Evolutionary conservation across 2,888 invertebrate genomes (phyloP).

Genomic region (Psococerastis gibbosa): DNA sequence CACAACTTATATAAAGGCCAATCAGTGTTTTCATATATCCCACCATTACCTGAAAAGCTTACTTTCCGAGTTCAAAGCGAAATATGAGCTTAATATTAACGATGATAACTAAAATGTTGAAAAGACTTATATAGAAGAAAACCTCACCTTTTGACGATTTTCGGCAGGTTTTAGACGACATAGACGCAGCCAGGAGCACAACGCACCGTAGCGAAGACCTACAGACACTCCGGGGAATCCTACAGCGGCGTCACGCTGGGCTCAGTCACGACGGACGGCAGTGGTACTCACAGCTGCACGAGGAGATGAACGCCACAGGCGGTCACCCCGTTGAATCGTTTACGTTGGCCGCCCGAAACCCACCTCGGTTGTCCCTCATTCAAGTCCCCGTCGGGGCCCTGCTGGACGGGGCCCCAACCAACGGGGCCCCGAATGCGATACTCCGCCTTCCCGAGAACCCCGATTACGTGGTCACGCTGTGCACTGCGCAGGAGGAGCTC

Average conservation of each 20-base stretch:
- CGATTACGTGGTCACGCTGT: slow-evolving; percentile 54
- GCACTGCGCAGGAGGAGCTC: slow-evolving; percentile 54
- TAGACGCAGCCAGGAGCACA: slow-evolving; percentile 31
- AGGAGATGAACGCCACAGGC: slow-evolving; percentile 2
- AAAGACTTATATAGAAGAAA: no score
- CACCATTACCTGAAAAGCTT: no score
- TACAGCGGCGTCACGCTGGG: slow-evolving; percentile 50
- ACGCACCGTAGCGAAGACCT: slow-evolving; percentile 24
- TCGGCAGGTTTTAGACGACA: slow-evolving; percentile 49
- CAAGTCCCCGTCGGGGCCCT: slow-evolving; percentile 18
- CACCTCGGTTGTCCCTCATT: slow-evolving; percentile 17
- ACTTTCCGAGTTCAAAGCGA: no score
- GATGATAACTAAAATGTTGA: no score
- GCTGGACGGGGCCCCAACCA: neutral
- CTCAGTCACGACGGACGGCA: slow-evolving; percentile 67
- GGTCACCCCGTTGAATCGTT: slow-evolving; percentile 10
- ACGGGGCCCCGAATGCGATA: slow-evolving; percentile 33
- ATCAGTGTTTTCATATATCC: no score
- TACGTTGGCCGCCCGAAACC: slow-evolving; percentile 16
- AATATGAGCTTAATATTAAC: no score
- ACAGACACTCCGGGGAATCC: slow-evolving; percentile 41
- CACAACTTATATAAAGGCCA: no score
- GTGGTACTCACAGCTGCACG: slow-evolving; percentile 49
- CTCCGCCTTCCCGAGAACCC: slow-evolving; percentile 43
- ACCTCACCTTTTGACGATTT: neutral